Conservation (phyloP, 2,113 vertebrate species). For the Paratilapia polleni region DNA sequence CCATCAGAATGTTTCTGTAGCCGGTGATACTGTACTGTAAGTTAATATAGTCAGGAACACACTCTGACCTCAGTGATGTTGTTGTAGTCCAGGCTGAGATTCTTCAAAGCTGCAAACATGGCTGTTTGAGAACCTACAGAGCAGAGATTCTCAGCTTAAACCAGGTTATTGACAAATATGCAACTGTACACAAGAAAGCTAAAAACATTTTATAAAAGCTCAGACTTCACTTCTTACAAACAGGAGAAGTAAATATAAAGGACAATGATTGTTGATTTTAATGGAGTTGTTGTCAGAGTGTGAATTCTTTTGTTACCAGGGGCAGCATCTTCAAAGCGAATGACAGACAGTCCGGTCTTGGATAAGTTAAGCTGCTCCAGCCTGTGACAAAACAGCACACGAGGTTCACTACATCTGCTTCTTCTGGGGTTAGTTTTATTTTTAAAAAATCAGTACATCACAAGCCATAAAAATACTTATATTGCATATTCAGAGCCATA, state of each 20-base stretch:
- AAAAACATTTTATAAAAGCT: neutral
- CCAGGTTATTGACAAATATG: neutral
- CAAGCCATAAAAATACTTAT: too few relatives aligned
- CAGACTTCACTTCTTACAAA: neutral
- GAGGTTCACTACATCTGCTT: neutral
- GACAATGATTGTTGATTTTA: too few relatives aligned
- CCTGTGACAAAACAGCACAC: conserved; percentile 71
- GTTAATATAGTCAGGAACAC: too few relatives aligned
- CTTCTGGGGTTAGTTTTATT: neutral
- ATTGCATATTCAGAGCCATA: too few relatives aligned
- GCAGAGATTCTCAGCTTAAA: neutral
- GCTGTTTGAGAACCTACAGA: conserved; percentile 83
- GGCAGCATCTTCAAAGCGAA: conserved; percentile 48
- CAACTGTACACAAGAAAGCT: too few relatives aligned
- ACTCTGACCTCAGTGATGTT: conserved; percentile 85
- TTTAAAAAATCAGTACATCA: neutral
- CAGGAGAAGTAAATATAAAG: neutral
- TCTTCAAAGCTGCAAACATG: conserved; percentile 84
- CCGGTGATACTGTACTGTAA: neutral
- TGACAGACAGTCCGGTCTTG: conserved; percentile 18
- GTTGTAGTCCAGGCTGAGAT: conserved; percentile 85
- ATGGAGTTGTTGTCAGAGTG: neutral
- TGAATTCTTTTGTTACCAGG: conserved; percentile 38
- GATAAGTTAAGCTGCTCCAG: conserved; percentile 83
- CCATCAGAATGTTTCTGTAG: neutral